Percentiles rank a stretch among this genome's conserved stretches.
Evolutionary conservation across 2,797 vertebrate genomes (phyloP).

Genomic region (Lagodon rhomboides): DNA sequence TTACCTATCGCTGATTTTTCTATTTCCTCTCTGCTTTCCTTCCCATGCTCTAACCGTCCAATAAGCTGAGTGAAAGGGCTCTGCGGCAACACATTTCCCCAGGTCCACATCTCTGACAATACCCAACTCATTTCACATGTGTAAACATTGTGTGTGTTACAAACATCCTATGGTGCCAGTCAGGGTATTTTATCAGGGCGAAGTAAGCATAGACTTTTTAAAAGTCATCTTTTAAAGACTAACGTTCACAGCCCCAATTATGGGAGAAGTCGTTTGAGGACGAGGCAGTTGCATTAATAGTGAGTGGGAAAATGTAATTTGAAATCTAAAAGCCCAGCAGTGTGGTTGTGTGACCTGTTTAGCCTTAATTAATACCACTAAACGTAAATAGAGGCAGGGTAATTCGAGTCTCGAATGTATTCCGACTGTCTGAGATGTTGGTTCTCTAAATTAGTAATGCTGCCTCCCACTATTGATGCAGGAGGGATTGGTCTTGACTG

Average conservation of each 20-base stretch:
- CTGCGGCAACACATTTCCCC: constrained; percentile 27
- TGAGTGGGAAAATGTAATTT: constrained; percentile 39
- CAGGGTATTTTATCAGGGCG: constrained; percentile 21
- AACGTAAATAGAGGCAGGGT: constrained; percentile 51
- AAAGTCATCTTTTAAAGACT: constrained; percentile 36
- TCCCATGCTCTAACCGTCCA: constrained; percentile 1
- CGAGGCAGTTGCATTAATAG: constrained; percentile 31
- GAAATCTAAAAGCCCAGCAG: constrained; percentile 35
- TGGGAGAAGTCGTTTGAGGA: constrained; percentile 40
- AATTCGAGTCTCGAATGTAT: constrained; percentile 45
- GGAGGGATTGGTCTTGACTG: constrained; percentile 45
- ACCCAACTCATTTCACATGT: constrained; percentile 13
- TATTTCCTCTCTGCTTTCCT: constrained; percentile 11
- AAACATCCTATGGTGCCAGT: neutral
- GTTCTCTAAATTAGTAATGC: constrained; percentile 51
- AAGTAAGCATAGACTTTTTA: constrained; percentile 16
- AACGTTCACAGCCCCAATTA: constrained; percentile 32
- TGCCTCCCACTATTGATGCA: constrained; percentile 36
- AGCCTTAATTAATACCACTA: constrained; percentile 58
- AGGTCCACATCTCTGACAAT: constrained; percentile 9
- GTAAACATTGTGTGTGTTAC: neutral
- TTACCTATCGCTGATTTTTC: constrained; percentile 14
- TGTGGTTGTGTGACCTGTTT: constrained; percentile 43
- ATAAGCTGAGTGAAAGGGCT: neutral
- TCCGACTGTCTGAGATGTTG: constrained; percentile 32